These are phyloP conservation scores for Norana najaformis DNA, from an alignment of 2,888 invertebrate species.

Conservation along the genomic window DNA sequence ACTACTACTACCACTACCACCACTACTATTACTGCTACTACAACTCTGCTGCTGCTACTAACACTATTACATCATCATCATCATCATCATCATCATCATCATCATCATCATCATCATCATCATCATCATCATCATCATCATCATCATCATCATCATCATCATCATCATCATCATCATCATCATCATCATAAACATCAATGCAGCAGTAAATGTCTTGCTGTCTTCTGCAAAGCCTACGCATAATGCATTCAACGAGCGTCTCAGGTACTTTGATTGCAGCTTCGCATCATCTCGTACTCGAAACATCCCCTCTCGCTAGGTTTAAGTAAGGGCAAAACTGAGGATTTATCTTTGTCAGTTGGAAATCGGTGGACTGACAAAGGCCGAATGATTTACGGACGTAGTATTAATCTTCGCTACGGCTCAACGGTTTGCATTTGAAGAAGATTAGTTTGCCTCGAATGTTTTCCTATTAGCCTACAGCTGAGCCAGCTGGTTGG, in stretches of 20 bases:
- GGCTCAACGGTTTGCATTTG: not conserved
- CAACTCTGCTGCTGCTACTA: too few species aligned
- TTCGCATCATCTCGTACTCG: not conserved
- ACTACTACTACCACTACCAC: too few species aligned
- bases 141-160: too few species aligned
- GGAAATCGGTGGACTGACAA: not conserved
- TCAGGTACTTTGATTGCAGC: not conserved
- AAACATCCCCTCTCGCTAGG: not conserved
- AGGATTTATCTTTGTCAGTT: not conserved
- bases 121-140: too few species aligned
- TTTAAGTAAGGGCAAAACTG: not conserved
- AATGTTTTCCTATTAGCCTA: constrained; percentile 4
- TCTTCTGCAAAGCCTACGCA: not conserved
- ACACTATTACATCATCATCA: too few species aligned
- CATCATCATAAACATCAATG: not conserved
- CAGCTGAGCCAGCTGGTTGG: not conserved
- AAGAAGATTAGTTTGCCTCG: not conserved
- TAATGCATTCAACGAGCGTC: not conserved
- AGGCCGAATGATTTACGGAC: not conserved
- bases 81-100: too few species aligned
- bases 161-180: too few species aligned
- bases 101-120: too few species aligned
- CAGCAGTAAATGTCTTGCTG: not conserved
- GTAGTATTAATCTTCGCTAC: not conserved
- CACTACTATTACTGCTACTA: too few species aligned